Evolutionary conservation across 1,140 invertebrate species (phyloP), one percentile per base, ranked within the genome.

Genomic region (Parasteatoda tepidariorum): DNA sequence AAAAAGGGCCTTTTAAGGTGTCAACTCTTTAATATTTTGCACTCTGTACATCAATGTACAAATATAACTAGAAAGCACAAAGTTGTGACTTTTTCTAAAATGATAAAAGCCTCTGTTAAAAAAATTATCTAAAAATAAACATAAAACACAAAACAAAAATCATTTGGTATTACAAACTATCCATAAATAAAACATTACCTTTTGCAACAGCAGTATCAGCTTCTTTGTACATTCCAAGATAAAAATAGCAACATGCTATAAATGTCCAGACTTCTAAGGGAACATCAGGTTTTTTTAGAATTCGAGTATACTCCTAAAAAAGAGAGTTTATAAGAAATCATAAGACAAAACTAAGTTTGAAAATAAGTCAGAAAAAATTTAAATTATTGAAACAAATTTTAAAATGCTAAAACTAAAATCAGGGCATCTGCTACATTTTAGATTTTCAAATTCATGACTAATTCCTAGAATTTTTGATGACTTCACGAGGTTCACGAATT

Each of bases 201-300:
- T 90, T 90, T 33, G 87, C 75, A 33, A 87, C 88, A 73, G 90
- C 90, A 75, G 90, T 88, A 83, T 92, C 89, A 18, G 92, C 90
- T 87, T 94, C 92, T 67, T 92, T 90, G 86, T 95, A 94, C 91
- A 94, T 93, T 88, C 97, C 97, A 82, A 99, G 90, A 88, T 96
- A 98, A 88, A 99, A 99, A 89, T 96, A 96, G 89, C 96, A 98
- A 79, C 97, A 98, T 7, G 95, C 96, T 5, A 98, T 89, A 90
- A 97, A 97, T 3, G 95, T 91, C 55, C 90, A 90, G 4, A 95
- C 87, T 85, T 92, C 90, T 22, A 88, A 88, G 64, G 89, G 86
- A 70, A 86, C 88, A 61, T 87, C 87, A 31, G 88, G 87, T 64
- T 85, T 86, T 78, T 88, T 88, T 22, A 88, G 85, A 62, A 91